Conservation (phyloP, 2,888 invertebrate species). For the Pelosia muscerda region DNA sequence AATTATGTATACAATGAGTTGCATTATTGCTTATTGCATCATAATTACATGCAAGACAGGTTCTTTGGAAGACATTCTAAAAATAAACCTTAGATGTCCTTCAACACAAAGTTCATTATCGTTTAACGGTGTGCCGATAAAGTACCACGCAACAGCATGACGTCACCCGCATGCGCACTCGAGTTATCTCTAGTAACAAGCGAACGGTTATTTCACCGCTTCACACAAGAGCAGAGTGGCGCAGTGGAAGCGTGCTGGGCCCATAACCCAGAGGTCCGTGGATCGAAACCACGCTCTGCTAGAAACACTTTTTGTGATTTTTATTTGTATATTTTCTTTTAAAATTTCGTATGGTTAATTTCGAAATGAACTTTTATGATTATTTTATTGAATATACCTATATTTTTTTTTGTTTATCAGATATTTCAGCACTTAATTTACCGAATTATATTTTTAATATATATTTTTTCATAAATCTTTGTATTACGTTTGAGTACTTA, state of each 20-base stretch:
- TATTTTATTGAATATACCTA: neutral
- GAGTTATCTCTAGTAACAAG: slow-evolving; percentile 26
- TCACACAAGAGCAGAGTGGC: slow-evolving; percentile 89
- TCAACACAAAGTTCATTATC: slow-evolving; percentile 36
- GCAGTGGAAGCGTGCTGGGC: slow-evolving; percentile 95
- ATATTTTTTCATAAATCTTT: no score
- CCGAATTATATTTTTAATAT: no score
- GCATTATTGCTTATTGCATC: neutral
- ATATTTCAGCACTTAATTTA: no score
- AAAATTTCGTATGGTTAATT: neutral
- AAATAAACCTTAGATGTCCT: slow-evolving; percentile 31
- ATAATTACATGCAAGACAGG: neutral
- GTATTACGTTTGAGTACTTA: no score
- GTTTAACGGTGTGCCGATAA: slow-evolving; percentile 41
- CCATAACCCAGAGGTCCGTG: slow-evolving; percentile 96
- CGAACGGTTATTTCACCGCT: slow-evolving; percentile 55
- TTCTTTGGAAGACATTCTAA: slow-evolving; percentile 28
- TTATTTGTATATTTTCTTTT: neutral
- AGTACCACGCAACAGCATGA: slow-evolving; percentile 43
- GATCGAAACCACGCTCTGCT: slow-evolving; percentile 95
- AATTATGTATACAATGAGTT: neutral
- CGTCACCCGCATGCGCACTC: slow-evolving; percentile 56
- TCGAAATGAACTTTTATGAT: neutral
- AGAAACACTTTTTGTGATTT: slow-evolving; percentile 57
- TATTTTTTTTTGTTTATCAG: neutral